Percentiles rank a stretch among this genome's conserved stretches.
phyloP scores from a whole-genome alignment of 2,113 vertebrate genomes.

The Accipiter cooperii region DNA sequence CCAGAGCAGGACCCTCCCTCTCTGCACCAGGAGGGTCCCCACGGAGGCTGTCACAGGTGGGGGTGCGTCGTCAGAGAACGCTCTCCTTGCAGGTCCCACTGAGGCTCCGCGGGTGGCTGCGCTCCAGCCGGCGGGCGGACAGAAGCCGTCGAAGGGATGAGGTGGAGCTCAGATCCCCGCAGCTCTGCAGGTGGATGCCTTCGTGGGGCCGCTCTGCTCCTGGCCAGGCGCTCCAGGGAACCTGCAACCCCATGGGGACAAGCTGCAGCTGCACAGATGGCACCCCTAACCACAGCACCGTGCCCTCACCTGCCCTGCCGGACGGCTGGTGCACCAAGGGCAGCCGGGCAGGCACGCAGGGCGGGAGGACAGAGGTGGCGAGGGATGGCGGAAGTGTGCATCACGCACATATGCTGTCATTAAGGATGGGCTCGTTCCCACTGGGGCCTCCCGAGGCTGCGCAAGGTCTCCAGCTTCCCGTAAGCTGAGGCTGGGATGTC shows the following conservation, averaged over 20 bases:
- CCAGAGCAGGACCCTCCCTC: too few species aligned
- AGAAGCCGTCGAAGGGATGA: conserved; percentile 84
- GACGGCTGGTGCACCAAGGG: too few species aligned
- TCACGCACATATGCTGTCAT: accelerated
- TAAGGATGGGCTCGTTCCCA: not conserved
- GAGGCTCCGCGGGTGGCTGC: conserved; percentile 75
- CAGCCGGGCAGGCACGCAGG: accelerated
- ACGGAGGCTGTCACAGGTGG: too few species aligned
- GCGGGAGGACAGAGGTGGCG: not conserved
- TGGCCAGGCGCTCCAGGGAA: conserved; percentile 72
- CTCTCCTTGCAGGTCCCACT: conserved; percentile 79
- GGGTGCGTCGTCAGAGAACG: too few species aligned
- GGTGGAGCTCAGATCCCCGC: conserved; percentile 88
- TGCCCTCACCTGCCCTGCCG: too few species aligned
- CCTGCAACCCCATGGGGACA: conserved; percentile 47
- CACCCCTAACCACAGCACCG: not conserved
- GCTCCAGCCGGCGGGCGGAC: conserved; percentile 66
- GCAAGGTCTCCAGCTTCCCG: not conserved
- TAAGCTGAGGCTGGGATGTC: not conserved
- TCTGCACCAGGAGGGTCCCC: too few species aligned
- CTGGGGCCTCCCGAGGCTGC: not conserved
- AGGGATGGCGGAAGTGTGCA: not conserved
- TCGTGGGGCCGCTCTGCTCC: conserved; percentile 65
- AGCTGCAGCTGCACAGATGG: not conserved
- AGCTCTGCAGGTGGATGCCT: conserved; percentile 90